Base-by-base conservation (phyloP, 64 coral and sea anemone species). In the Actinia equina region DNA sequence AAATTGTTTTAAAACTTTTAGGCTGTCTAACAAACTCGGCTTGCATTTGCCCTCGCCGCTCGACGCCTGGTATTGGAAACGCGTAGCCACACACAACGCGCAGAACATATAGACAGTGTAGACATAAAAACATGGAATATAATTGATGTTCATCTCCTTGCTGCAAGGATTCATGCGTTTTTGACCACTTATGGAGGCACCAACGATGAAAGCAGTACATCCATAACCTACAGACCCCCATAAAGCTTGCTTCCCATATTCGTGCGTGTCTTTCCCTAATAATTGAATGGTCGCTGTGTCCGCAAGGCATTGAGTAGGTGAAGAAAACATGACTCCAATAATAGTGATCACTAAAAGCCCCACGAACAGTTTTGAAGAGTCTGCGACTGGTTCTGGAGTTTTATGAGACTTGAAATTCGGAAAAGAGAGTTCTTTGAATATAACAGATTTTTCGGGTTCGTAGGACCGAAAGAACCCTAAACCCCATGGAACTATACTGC, bases 161-260 rank as follows among this genome's bases (percentile, higher is more conserved):
- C 90, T 99, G 23, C 97, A 99, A 1, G 97, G 97, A 84, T 99
- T 99, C 42, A 82, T 84, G 9, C 77, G 83, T 86, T 95, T 95
- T 9, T 70, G 86, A 62, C 90, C 94, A 51, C 97, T 99, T 77
- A 99, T 71, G 0, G 97, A 90, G 2, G 93, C 91, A 18, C 97
- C 97, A 15, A 99, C 90, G 55, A 99, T 85, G 55, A 99, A 95
- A 4, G 97, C 93, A 7, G 91, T 95, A 53, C 93, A 61, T 78
- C 97, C 97, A 63, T 99, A 99, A 3, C 97, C 97, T 9, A 99
- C 91, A 3, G 97, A 99, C 17, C 97, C 97, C 90, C 93, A 99
- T 13, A 99, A 85, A 17, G 97, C 97, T 71, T 99, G 97, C 85
- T 93, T 99, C 22, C 97, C 97, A 64, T 99, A 99, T 85, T 99